Base-by-base conservation (phyloP, 2,113 vertebrate genomes). In the Dunckerocampus dactyliophorus region DNA sequence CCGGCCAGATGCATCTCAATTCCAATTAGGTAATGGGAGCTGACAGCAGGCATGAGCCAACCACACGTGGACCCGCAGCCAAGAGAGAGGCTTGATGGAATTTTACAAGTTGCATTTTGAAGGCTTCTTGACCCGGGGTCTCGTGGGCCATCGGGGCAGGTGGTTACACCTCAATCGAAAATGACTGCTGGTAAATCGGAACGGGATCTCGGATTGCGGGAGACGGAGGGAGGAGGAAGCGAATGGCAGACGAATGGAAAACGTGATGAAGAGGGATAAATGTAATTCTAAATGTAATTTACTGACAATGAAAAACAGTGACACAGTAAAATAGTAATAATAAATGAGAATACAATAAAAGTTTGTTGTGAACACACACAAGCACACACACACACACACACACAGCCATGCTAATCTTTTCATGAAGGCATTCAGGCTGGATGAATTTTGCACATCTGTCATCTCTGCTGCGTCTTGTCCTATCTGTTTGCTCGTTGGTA, bases 11-110 rank as follows among this genome's bases (percentile, higher is more conserved):
- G 86, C 82, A 85, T 89, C 82, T 89, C 88, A 85, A 81, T 91
- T 87, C 85, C 85, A 89, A 87, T 90, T 87, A 90, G 72, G 81
- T 89, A 88, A 92, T 88, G 84, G 81, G 70, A 89, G 69, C 80
- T 83, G 88, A 90, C 89, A 89, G 88, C 74, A 79, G 82, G 79
- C 82, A 72, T 67, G 64, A 72, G 77, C 59, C 56, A 62, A 67
- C 60, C 76, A 79, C 79, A 83, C 72, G 37, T 71, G 65, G 66
- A 68, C 59, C 64, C 67, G 21, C 62, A 87, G 71, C 71, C 66
- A 48, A 72, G 71, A 20, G 24, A 42, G 74, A 71, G 58, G 52
- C 12, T 16, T 76, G 69, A 71, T 60, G 52, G 59, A 65, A 69
- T 71, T 75, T 77, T 72, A 70, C 64, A 64, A 61, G 69, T 63